These are phyloP conservation scores for Chrysopa pallens DNA, from an alignment of 1,140 invertebrate genomes.

Conservation along the genomic window DNA sequence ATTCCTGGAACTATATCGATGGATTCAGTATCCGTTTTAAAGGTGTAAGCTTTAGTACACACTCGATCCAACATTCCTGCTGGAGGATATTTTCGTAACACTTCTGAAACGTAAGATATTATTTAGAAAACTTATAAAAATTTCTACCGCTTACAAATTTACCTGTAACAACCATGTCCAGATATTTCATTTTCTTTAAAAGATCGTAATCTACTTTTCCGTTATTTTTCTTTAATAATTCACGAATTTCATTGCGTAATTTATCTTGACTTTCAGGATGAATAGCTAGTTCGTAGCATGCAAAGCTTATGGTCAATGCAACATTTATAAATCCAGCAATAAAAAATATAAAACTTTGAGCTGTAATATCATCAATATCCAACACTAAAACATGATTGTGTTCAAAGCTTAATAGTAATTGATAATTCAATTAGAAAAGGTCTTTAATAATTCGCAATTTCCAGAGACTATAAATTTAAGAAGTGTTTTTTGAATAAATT, in stretches of 20 bases:
- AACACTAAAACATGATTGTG: constrained; percentile 1
- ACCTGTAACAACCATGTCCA: constrained; percentile 10
- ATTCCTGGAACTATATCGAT: constrained; percentile 18
- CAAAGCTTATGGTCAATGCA: constrained; percentile 20
- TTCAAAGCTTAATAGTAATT: not conserved
- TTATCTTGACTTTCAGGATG: constrained; percentile 26
- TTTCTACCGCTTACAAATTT: constrained; percentile 1
- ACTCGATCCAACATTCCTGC: constrained; percentile 25
- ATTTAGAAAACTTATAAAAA: not conserved
- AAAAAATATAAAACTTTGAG: constrained; percentile 15
- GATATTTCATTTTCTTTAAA: constrained; percentile 20
- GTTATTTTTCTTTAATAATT: constrained; percentile 9
- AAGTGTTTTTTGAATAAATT: not conserved
- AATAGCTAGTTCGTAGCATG: constrained; percentile 22
- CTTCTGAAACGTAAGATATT: constrained; percentile 21
- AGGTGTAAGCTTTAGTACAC: constrained; percentile 17
- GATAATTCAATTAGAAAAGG: too few species aligned
- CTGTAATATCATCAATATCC: constrained; percentile 8
- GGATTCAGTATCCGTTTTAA: constrained; percentile 22
- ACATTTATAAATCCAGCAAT: constrained; percentile 21
- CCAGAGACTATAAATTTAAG: too few species aligned
- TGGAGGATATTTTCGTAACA: constrained; percentile 31
- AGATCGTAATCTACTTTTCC: constrained; percentile 19
- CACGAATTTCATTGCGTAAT: constrained; percentile 23
- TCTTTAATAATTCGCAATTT: too few species aligned